A percentile compares a stretch with the other conserved stretches of the same genome.
Evolutionary conservation across 2,113 vertebrate genomes (phyloP).

Genomic region (Muscicapa adusta): DNA sequence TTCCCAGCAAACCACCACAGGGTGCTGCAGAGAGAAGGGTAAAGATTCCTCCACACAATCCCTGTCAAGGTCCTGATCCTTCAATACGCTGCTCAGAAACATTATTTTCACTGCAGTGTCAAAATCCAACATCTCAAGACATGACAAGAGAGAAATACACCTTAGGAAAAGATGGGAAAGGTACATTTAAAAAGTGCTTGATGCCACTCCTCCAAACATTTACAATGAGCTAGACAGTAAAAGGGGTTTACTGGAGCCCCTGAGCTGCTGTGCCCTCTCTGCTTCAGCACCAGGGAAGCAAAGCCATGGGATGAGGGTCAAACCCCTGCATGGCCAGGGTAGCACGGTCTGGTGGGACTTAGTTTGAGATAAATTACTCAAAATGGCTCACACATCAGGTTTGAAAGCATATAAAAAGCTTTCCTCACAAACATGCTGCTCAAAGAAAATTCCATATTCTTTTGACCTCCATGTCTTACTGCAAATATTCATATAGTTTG

Average conservation of each 20-base stretch:
- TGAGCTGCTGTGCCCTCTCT: neutral
- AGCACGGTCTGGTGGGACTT: accelerated
- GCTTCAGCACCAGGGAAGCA: neutral
- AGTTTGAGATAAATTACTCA: accelerated
- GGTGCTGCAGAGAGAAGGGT: neutral
- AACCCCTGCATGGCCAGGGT: neutral
- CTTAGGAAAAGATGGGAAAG: neutral
- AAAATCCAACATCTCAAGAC: neutral
- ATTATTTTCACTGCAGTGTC: neutral
- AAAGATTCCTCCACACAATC: neutral
- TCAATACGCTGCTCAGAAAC: neutral
- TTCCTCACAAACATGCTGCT: neutral
- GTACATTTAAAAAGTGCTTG: neutral
- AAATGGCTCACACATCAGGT: neutral
- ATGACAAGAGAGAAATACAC: neutral
- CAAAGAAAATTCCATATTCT: neutral
- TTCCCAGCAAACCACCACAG: neutral
- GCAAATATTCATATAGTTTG: neutral
- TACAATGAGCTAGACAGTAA: neutral
- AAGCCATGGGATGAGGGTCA: accelerated
- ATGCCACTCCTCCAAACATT: neutral
- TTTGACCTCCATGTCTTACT: neutral
- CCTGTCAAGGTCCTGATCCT: neutral
- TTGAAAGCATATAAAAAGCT: neutral
- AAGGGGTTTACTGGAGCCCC: neutral